phyloP scores from a whole-genome alignment of 2,797 vertebrate genomes.

The Gadopsis marmoratus region DNA sequence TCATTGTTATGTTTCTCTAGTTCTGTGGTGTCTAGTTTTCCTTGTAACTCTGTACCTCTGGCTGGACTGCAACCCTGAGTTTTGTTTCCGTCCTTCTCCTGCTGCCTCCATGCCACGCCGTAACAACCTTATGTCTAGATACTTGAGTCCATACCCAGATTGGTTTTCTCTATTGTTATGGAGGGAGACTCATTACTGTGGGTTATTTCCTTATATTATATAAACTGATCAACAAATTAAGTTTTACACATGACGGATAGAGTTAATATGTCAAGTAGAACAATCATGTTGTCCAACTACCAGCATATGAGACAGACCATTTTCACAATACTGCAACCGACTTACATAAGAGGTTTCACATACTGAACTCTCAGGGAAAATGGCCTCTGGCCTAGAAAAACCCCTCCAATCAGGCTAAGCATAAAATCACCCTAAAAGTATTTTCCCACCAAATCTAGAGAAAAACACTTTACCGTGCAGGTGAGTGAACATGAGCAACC shows the following conservation, averaged over 20 bases:
- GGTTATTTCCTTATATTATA: background rate
- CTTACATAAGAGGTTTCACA: constrained; percentile 25
- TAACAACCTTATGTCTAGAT: background rate
- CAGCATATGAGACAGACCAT: background rate
- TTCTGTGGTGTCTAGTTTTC: too few relatives aligned
- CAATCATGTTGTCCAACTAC: background rate
- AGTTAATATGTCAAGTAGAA: background rate
- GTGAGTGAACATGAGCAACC: background rate
- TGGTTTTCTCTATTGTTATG: background rate
- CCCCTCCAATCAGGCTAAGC: background rate
- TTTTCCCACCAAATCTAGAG: background rate
- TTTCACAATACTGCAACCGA: background rate
- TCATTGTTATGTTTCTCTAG: too few relatives aligned
- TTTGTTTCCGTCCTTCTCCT: too few relatives aligned
- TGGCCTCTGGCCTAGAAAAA: background rate
- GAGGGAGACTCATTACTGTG: background rate
- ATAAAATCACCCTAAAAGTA: constrained; percentile 20
- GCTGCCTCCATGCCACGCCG: too few relatives aligned
- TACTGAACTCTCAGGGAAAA: constrained; percentile 8
- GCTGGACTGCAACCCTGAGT: too few relatives aligned
- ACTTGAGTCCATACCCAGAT: background rate
- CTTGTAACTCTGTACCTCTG: too few relatives aligned
- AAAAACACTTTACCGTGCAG: background rate
- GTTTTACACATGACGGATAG: background rate
- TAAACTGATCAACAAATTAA: background rate